Conservation (phyloP, 30 jellyfish, hydroid and myxozoan genomes). For the Turritopsis dohrnii region DNA sequence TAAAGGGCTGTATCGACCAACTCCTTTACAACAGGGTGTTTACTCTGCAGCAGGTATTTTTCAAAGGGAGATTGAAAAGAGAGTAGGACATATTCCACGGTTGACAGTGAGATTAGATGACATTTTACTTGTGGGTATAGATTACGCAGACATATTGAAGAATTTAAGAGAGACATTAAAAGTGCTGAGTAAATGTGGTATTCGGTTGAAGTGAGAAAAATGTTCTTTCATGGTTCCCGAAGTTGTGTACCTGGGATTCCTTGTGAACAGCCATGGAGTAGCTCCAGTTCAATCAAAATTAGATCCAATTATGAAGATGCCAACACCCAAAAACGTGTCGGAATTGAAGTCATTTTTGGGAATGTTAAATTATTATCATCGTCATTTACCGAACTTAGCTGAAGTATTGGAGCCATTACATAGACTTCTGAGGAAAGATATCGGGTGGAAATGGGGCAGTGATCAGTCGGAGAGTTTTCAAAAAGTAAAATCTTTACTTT, state of each 20-base stretch:
- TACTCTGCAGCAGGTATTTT: constrained; percentile 49
- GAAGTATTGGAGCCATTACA: constrained; percentile 10
- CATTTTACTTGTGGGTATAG: too few relatives aligned
- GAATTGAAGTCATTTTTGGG: constrained; percentile 45
- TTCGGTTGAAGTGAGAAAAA: constrained; percentile 15
- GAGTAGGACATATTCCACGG: constrained; percentile 29
- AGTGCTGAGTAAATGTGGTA: not conserved
- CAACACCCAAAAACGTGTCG: constrained; percentile 28
- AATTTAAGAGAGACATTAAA: not conserved
- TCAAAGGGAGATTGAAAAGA: constrained; percentile 41
- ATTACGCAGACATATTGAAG: too few relatives aligned
- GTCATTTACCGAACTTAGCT: constrained; percentile 28
- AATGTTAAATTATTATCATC: constrained; percentile 34
- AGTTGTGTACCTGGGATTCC: too few relatives aligned
- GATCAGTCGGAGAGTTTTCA: not conserved
- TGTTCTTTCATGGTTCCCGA: too few relatives aligned
- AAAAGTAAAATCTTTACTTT: constrained; percentile 18
- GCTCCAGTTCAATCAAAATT: constrained; percentile 23
- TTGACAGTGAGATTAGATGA: too few relatives aligned
- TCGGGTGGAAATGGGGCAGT: not conserved
- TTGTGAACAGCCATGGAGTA: constrained; percentile 37
- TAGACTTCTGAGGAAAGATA: not conserved
- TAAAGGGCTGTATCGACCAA: too few relatives aligned
- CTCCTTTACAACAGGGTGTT: constrained; percentile 42
- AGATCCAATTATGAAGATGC: constrained; percentile 36